Base-by-base conservation (phyloP, 2,797 vertebrate species). In the Rhinatrema bivittatum region DNA sequence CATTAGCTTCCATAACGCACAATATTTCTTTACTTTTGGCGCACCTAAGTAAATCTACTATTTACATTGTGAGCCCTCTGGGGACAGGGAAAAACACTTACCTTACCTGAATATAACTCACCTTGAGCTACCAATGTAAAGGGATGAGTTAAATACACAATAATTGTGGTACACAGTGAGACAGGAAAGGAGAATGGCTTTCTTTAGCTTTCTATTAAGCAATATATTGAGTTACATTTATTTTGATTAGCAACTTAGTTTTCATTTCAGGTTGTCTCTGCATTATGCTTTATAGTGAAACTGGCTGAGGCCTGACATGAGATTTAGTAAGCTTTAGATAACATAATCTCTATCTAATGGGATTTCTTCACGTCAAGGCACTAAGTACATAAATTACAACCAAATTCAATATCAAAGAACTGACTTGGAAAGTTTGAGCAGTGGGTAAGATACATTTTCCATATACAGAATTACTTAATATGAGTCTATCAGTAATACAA, bases 341-440 rank as follows among this genome's bases (percentile, higher is more conserved):
- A 76, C 50, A 50, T 69, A 72, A 74, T 82, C 68, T 79, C 38
- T 40, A 54, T 65, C 65, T 65, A 70, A 72, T 65, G 53, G 67
- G 49, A 72, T 70, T 74, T 78, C 72, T 60, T 70, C 46, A 67
- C 50, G 81, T 57, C 29, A 20, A 66, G 36, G 62, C 64, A 47
- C 51, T 79, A 63, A 62, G 38, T 56, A 42, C 53, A 61, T 74
- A 59, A 76, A 74, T 64, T 73, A 66, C 54, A 65, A 53, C 58
- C 58, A 72, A 70, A 70, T 70, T 70, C 69, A 69, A 65, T 74
- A 76, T 66, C 64, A 70, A 78, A 80, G 48, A 69, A 57, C 50
- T 64, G 79, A 74, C 60, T 78, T 72, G 10, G 68, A 29, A 67
- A 72, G 67, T 83, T 79, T 68, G 78, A 81, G 51, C 57, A 82